phyloP scores from a whole-genome alignment of 2,888 invertebrate genomes.

The Thecophora atra region DNA sequence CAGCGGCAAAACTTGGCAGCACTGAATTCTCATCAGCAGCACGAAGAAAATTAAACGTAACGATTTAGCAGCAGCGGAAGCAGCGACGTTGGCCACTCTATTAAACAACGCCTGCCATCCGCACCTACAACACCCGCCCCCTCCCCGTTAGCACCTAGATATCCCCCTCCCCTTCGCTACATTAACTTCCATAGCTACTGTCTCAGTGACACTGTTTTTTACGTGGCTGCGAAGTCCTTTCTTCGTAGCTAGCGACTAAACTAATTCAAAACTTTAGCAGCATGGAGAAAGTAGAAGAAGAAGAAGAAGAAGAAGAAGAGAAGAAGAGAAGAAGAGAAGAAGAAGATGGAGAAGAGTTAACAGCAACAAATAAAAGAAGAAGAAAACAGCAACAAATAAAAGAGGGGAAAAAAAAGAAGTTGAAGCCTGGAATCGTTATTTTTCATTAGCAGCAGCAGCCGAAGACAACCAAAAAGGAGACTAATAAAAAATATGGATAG shows the following conservation, averaged over 20 bases:
- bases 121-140: background rate
- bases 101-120: background rate
- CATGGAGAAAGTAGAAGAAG: constrained; percentile 5
- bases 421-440: background rate
- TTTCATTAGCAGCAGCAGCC: background rate
- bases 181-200: background rate
- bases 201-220: background rate
- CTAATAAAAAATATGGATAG: background rate
- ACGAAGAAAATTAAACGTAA: constrained; percentile 21
- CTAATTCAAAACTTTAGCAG: constrained; percentile 34
- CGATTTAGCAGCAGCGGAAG: background rate
- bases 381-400: background rate
- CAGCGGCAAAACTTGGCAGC: constrained; percentile 22
- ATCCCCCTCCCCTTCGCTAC: background rate
- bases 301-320: background rate
- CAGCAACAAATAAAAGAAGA: background rate
- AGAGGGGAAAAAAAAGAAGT: too few relatives aligned
- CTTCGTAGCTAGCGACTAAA: constrained; percentile 19
- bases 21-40: constrained; percentile 22
- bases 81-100: background rate
- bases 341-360: too few relatives aligned
- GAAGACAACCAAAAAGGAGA: background rate
- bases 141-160: background rate
- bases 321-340: background rate
- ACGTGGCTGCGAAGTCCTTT: background rate